A percentile compares a stretch with the other conserved stretches of the same genome.
These are phyloP conservation scores for Gallinago jamesoni DNA, from an alignment of 2,113 vertebrate genomes.

Conservation along the genomic window DNA sequence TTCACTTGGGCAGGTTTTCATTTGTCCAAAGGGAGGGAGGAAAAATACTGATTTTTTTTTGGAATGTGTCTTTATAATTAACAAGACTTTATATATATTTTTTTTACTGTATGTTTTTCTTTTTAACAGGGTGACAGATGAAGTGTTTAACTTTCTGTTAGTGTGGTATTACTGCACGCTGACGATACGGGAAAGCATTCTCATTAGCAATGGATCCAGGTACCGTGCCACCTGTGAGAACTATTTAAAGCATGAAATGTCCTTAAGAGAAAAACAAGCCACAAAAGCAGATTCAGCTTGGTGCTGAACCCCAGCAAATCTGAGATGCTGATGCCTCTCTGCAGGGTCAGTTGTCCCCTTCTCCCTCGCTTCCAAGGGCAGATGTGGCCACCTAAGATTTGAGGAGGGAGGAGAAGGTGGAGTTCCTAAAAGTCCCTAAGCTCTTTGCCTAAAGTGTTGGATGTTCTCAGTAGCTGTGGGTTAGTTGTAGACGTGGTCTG, in stretches of 20 bases:
- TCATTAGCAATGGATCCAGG: conserved; percentile 97
- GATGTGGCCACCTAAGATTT: background rate
- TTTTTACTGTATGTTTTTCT: background rate
- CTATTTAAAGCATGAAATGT: background rate
- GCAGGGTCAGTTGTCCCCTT: background rate
- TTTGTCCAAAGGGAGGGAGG: background rate
- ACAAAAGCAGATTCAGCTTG: background rate
- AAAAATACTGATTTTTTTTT: background rate
- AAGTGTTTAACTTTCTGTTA: conserved; percentile 96
- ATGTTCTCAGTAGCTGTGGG: background rate
- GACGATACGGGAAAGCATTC: conserved; percentile 95
- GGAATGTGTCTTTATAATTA: background rate
- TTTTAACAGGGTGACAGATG: conserved; percentile 88
- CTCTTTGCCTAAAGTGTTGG: background rate
- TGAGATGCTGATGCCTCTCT: background rate
- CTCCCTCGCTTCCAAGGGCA: background rate
- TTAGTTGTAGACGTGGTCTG: background rate
- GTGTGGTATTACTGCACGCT: conserved; percentile 98
- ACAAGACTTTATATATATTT: no score
- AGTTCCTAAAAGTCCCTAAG: background rate
- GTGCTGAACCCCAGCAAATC: background rate
- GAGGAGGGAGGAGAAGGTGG: background rate
- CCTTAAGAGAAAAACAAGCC: background rate
- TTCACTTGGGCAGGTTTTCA: background rate
- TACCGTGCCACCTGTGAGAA: conserved; percentile 43